Evolutionary conservation across 1,140 invertebrate genomes (phyloP).

Genomic region (Antheraea mylitta): DNA sequence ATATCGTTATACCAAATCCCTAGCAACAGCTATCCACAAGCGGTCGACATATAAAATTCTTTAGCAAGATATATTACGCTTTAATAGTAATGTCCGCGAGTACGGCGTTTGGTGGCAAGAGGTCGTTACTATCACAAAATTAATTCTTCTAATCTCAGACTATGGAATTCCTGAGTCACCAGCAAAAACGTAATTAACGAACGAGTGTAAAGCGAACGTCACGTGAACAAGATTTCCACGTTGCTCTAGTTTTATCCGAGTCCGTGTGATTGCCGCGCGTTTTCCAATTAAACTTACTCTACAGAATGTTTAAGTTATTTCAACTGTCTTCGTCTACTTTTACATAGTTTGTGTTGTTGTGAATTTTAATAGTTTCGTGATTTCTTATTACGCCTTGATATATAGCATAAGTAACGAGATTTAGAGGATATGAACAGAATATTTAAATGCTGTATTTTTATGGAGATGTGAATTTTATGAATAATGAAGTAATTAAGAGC

Average conservation of each 20-base stretch:
- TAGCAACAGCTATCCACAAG: too few relatives aligned
- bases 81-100: background rate
- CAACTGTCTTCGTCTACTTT: constrained; percentile 1
- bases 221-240: constrained; percentile 11
- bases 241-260: background rate
- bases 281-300: constrained; percentile 11
- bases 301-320: constrained; percentile 5
- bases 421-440: too few relatives aligned
- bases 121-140: background rate
- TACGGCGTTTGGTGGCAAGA: background rate
- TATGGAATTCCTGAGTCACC: background rate
- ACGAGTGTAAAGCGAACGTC: background rate
- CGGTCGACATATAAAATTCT: too few relatives aligned
- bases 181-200: constrained; percentile 3
- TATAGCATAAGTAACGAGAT: too few relatives aligned
- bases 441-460: too few relatives aligned
- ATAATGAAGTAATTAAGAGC: too few relatives aligned
- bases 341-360: background rate
- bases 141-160: background rate
- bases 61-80: too few relatives aligned
- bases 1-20: too few relatives aligned
- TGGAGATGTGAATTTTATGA: too few relatives aligned
- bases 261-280: constrained; percentile 12
- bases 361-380: background rate
- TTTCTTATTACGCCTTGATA: too few relatives aligned